Percentiles rank a stretch among this genome's conserved stretches.
These are phyloP conservation scores for Ctenopoma multispine DNA, from an alignment of 2,797 vertebrate genomes.

Conservation along the genomic window DNA sequence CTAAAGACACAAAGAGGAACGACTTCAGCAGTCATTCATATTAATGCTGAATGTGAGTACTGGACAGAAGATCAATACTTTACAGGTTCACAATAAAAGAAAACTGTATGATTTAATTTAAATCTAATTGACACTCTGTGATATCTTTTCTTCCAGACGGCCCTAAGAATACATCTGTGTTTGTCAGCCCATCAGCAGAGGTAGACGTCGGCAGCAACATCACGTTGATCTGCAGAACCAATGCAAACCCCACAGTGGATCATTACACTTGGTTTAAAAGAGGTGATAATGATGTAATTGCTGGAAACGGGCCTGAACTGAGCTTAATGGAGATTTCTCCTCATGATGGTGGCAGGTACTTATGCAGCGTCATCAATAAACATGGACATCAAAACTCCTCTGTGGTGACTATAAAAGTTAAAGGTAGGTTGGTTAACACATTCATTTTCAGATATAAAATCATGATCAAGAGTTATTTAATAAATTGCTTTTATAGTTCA, in stretches of 20 bases:
- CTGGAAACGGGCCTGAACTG: constrained; percentile 19
- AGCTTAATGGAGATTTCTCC: not conserved
- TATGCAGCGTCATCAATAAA: constrained; percentile 49
- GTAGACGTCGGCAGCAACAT: not conserved
- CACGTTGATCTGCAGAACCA: constrained; percentile 58
- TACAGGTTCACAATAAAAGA: too few relatives aligned
- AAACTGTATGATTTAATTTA: too few relatives aligned
- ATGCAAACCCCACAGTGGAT: constrained; percentile 53
- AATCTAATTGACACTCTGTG: too few relatives aligned
- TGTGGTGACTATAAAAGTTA: constrained; percentile 21
- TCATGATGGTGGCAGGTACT: constrained; percentile 19
- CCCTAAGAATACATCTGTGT: constrained; percentile 52
- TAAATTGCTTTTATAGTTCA: not conserved
- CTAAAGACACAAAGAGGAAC: constrained; percentile 13
- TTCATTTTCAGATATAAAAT: not conserved
- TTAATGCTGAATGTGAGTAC: constrained; percentile 64
- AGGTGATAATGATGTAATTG: not conserved
- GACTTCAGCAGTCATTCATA: constrained; percentile 11
- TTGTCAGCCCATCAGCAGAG: constrained; percentile 19
- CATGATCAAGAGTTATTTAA: not conserved
- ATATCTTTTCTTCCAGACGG: constrained; percentile 56
- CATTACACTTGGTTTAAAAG: constrained; percentile 60
- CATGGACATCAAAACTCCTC: constrained; percentile 59
- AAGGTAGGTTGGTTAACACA: constrained; percentile 9
- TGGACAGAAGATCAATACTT: not conserved